Evolutionary conservation across 2,113 vertebrate species (phyloP), one percentile per base, ranked within the genome.

Genomic region (Scartelaos histophorus): DNA sequence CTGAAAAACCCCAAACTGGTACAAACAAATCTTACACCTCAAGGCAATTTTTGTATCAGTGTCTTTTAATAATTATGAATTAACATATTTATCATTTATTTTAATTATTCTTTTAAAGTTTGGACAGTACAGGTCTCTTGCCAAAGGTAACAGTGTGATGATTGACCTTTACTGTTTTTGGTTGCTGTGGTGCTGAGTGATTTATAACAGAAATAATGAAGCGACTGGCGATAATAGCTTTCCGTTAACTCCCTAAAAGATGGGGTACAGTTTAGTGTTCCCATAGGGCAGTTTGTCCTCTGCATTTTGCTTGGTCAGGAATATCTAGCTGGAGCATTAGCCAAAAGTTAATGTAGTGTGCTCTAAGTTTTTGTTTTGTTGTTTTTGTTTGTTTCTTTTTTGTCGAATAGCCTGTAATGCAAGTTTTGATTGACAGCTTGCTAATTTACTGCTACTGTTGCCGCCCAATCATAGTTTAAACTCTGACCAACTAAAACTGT

Each of bases 1-100:
- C 85, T 82, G 9, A 82, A 79, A 76, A 70, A 66, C 74, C 60
- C 46, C 0, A 24, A 85, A 19, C 85, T 93, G 95, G 95, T 96
- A 93, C 78, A 56, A 47, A 22, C 12, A 13, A 46, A 11, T 24
- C 16, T 29, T 29, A 29, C 9, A n/a, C 6, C 5, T 22, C 16
- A n/a, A 24, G 24, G 17, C 29, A 11, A 9, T 34, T 10, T 61
- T 1, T 45, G 21, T 46, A 5, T 24, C 17, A 13, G 47, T 66
- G 51, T 24, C n/a, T 1, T 9, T 29, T 29, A 29, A 29, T 11
- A 13, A 24, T 62, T 16, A 71, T 43, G 75, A 21, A 60, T 67
- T 9, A 25, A 46, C 16, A 3, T 68, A 24, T 65, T 64, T 66
- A 67, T 84, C 17, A 79, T 53, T 73, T 82, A 68, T 58, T 72